Evolutionary conservation across 2,888 invertebrate species (phyloP), one percentile per base, ranked within the genome.

Genomic region (Meteorus cinctellus): DNA sequence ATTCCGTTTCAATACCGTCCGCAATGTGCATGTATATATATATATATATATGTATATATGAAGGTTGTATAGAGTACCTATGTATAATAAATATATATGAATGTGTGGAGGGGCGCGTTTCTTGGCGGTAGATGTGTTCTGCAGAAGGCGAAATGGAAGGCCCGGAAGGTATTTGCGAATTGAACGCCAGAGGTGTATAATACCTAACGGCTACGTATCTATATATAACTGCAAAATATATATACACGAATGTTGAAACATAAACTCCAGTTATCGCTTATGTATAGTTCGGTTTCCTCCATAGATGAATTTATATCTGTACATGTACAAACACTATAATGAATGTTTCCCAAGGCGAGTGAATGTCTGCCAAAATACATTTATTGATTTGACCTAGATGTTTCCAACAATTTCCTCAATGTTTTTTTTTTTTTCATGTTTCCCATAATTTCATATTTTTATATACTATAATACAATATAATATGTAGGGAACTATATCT

Each of bases 1-100:
- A 70, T 59, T 70, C 69, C 69, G 24, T 70, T 70, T 70, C 69
- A 70, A 70, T 70, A 70, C 69, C 34, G 51, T 27, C 16, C 29
- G 31, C 45, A 45, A 45, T 31, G 51, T 24, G 14, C 12, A 24
- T 8, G 8, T 19, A 36, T 36, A 65, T n/a, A 36, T 36, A 31
- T 63, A 27, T 34, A 34, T 34, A 34, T 34, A 34, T 24, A 24
- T 24, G 24, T 34, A 34, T 34, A 55, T 59, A 19, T 59, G 14
- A 27, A 24, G 27, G 27, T 59, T 29, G 29, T 63, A 31, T 8
- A 63, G 34, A n/a, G 34, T 34, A 19, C 31, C 24, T 66, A 19
- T 19, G 14, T 41, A n/a, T 4, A 24, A 16, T 36, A 45, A 19
- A 36, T 65, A 65, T 34, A 34, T 66, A 66, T 45, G 24, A 36